Percentiles rank a stretch among this genome's conserved stretches.
These are phyloP conservation scores for Anisognathus igniventris DNA, from an alignment of 2,797 vertebrate species.

Conservation along the genomic window DNA sequence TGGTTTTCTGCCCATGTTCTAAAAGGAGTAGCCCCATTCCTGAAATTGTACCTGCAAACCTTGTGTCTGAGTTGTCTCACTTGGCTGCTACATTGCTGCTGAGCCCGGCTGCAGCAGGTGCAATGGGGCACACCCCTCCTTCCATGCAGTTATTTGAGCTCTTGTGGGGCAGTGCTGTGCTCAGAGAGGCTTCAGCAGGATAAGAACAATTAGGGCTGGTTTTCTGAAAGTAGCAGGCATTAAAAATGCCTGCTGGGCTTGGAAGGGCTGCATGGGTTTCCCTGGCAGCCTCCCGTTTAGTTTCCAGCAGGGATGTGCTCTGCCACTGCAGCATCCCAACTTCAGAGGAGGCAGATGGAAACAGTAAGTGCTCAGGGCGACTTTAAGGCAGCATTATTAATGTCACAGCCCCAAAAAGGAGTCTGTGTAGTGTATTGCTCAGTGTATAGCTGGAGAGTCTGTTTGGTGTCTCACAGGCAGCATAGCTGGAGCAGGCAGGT, in stretches of 20 bases:
- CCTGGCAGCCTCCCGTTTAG: not conserved
- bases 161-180: not conserved
- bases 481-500: not conserved
- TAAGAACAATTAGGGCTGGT: not conserved
- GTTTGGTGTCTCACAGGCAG: not conserved
- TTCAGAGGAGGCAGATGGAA: not conserved
- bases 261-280: not conserved
- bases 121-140: not conserved
- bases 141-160: not conserved
- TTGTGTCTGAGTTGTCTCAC: not conserved
- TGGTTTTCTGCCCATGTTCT: not conserved
- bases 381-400: not conserved
- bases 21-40: not conserved
- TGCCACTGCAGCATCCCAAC: not conserved
- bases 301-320: not conserved
- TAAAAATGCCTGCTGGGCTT: not conserved
- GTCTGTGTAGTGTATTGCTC: not conserved
- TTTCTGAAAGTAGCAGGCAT: not conserved
- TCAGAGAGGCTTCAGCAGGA: not conserved
- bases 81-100: not conserved
- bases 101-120: rapidly evolving
- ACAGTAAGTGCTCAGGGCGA: not conserved
- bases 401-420: not conserved
- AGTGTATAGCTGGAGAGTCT: not conserved
- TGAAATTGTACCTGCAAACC: not conserved